Base-by-base conservation (phyloP, 2,113 vertebrate genomes). In the Turdus rufiventris region DNA sequence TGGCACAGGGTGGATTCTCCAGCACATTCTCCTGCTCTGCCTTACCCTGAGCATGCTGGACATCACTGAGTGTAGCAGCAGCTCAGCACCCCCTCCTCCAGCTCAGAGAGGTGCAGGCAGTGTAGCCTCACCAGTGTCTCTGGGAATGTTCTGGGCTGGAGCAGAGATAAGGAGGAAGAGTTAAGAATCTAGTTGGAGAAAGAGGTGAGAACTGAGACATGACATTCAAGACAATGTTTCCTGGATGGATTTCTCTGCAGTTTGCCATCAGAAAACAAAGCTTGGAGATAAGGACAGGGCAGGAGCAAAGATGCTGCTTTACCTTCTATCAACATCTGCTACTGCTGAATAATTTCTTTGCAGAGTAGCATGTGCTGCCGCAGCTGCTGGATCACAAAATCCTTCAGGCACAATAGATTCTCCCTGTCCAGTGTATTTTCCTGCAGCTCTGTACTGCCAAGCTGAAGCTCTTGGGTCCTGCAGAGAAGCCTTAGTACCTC, bases 401-500 rank as follows among this genome's bases (percentile, higher is more conserved):
- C 97, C 58, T 97, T 97, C 89, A 96, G 97, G 72, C 96, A 86
- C 31, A 98, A 68, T 36, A 97, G 63, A 66, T 81, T 96, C 61
- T 97, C 93, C 12, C 82, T 83, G 87, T 79, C 66, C 48, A 96
- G 65, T 18, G 65, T 48, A 23, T 58, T 29, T 4, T 96, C 96
- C 89, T 96, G 96, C 75, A 98, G 89, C 70, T 96, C 97, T 0
- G 95, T 93, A 76, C 97, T 98, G 92, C 96, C 96, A 89, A 96
- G 91, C 91, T 98, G 96, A 85, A 98, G 95, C 88, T 98, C 85
- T 1, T 97, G 98, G 4, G 94, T 95, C 58, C 91, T 86, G 88
- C 97, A 96, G 31, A 98, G 97, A n/a, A 98, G 94, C 48, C 88
- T 91, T 45, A 98, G 94, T 36, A 97, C 96, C 89, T 98, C 97